A percentile compares a stretch with the other conserved stretches of the same genome.
Conservation (phyloP, 1,140 invertebrate species). For the Oryzaephilus surinamensis region DNA sequence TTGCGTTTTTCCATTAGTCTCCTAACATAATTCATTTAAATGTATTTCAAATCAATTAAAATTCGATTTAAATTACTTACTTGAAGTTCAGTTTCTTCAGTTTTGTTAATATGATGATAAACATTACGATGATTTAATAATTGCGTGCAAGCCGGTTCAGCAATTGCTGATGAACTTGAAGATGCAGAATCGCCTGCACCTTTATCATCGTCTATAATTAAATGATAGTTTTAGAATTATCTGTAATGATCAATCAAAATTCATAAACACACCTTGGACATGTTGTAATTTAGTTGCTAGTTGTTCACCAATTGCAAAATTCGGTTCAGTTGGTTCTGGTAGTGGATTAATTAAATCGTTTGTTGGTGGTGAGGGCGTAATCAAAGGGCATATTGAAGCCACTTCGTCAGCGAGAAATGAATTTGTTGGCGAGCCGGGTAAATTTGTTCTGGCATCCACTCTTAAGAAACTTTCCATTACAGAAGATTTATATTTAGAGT, state of each 20-base stretch:
- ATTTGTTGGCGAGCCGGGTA: constrained; percentile 20
- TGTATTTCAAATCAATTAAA: background rate
- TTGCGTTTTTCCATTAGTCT: constrained; percentile 27
- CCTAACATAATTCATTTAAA: constrained; percentile 14
- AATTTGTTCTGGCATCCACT: constrained; percentile 14
- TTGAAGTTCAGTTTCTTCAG: constrained; percentile 29
- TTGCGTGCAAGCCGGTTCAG: constrained; percentile 38
- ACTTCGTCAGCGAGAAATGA: constrained; percentile 41
- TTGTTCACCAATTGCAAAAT: constrained; percentile 28
- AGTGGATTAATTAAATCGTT: constrained; percentile 40
- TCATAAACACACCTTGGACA: constrained; percentile 25
- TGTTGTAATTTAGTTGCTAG: constrained; percentile 32
- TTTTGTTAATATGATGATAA: constrained; percentile 39
- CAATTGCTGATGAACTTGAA: constrained; percentile 39
- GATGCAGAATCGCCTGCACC: constrained; percentile 33
- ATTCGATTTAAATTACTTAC: no score
- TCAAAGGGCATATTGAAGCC: constrained; percentile 43
- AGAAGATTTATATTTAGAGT: no score
- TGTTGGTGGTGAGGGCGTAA: constrained; percentile 40
- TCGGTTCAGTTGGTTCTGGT: constrained; percentile 25
- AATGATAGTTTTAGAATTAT: background rate
- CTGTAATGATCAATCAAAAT: background rate
- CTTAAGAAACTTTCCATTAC: constrained; percentile 23
- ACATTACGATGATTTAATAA: constrained; percentile 38
- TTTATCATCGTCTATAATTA: constrained; percentile 9